These are phyloP conservation scores for Cephus pulcher DNA, from an alignment of 2,888 invertebrate species.

Conservation along the genomic window DNA sequence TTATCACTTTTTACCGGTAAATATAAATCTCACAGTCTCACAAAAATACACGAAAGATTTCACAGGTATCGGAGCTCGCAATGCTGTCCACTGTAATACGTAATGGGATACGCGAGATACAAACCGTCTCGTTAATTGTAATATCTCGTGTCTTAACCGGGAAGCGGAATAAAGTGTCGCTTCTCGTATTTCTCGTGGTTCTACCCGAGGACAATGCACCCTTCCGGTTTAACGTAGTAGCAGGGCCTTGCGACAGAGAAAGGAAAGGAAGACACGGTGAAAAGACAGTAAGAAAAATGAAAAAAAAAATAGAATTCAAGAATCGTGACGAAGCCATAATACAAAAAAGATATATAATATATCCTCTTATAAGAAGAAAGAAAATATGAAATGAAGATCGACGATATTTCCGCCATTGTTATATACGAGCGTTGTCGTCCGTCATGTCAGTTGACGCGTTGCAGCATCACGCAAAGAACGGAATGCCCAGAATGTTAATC, in stretches of 20 bases:
- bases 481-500: slow-evolving; percentile 55
- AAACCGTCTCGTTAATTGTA: neutral
- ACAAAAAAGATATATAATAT: too few relatives aligned
- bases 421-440: neutral
- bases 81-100: neutral
- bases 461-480: slow-evolving; percentile 16
- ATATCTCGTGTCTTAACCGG: neutral
- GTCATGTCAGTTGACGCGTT: neutral
- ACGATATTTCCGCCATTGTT: neutral
- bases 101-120: neutral
- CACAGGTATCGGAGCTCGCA: neutral
- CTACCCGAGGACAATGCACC: neutral
- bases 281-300: neutral
- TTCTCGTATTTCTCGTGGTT: neutral
- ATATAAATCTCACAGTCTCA: neutral
- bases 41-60: neutral
- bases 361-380: neutral
- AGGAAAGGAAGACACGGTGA: neutral
- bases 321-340: neutral
- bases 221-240: neutral
- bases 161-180: neutral
- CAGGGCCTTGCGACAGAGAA: neutral
- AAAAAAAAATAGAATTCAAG: neutral
- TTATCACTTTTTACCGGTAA: neutral
- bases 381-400: neutral